Percentiles rank a stretch among this genome's conserved stretches.
Conservation (phyloP, 2,888 invertebrate genomes). For the Drosophila antonietae region DNA sequence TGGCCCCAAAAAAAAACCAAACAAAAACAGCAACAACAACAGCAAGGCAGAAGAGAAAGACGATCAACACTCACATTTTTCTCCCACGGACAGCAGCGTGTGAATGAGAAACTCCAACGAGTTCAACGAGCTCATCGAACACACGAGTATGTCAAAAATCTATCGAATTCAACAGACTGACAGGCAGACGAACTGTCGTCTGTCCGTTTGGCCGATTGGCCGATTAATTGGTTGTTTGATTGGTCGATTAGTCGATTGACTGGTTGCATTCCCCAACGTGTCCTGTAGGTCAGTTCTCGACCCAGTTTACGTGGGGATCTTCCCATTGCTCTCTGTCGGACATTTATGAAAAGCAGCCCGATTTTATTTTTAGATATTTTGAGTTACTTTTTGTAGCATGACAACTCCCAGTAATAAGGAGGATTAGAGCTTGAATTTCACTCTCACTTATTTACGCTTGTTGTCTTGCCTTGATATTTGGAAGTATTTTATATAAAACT, state of each 20-base stretch:
- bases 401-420: neutral
- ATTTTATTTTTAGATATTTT: neutral
- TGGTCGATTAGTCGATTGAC: slow-evolving; percentile 19
- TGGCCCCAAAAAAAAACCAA: slow-evolving; percentile 42
- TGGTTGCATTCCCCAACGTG: slow-evolving; percentile 7
- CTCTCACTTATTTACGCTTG: too few relatives aligned
- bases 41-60: neutral
- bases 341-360: neutral
- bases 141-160: slow-evolving; percentile 69
- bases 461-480: too few relatives aligned
- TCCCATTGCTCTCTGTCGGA: neutral
- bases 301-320: slow-evolving; percentile 65
- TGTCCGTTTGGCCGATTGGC: slow-evolving; percentile 7
- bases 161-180: slow-evolving; percentile 50
- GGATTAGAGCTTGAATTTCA: too few relatives aligned
- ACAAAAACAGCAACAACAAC: slow-evolving; percentile 6
- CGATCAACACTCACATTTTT: slow-evolving; percentile 61
- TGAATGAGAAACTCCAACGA: slow-evolving; percentile 56
- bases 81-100: slow-evolving; percentile 75
- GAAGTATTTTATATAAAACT: too few relatives aligned
- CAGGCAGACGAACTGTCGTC: neutral
- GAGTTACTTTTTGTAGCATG: neutral
- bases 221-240: slow-evolving; percentile 14
- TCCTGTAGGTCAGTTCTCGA: slow-evolving; percentile 73
- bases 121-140: slow-evolving; percentile 46